These are phyloP conservation scores for Drosophila chauvacae DNA, from an alignment of 1,140 invertebrate genomes.

Conservation along the genomic window DNA sequence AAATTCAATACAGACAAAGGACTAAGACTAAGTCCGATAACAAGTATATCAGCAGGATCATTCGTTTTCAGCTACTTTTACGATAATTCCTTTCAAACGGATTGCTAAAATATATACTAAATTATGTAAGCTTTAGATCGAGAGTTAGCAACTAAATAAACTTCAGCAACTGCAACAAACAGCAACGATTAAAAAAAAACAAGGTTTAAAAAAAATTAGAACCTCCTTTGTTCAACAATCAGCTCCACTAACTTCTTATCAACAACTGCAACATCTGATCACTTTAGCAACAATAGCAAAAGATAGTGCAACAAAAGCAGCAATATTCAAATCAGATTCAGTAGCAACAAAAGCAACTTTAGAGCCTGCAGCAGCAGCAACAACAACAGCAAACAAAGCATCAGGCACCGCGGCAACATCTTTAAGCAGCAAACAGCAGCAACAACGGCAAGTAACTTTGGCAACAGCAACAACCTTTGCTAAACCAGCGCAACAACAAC, in stretches of 20 bases:
- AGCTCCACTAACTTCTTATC: neutral
- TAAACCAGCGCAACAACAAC: neutral
- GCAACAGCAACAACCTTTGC: conserved; percentile 2
- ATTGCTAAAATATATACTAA: neutral
- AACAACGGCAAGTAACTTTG: conserved; percentile 16
- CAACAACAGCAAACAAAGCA: neutral
- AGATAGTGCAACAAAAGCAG: neutral
- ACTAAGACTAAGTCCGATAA: neutral
- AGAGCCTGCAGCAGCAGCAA: neutral
- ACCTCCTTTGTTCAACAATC: neutral
- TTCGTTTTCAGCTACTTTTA: neutral
- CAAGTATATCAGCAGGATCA: neutral
- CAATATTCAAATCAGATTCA: conserved; percentile 31
- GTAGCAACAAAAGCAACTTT: conserved; percentile 17
- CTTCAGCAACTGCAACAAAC: neutral
- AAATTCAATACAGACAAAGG: neutral
- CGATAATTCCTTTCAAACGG: neutral
- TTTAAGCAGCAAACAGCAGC: conserved; percentile 2
- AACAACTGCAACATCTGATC: neutral
- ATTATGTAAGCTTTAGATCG: neutral
- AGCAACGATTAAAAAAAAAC: neutral
- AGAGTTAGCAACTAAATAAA: neutral
- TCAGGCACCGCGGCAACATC: neutral
- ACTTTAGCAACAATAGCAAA: neutral
- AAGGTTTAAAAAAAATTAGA: neutral